These are phyloP conservation scores for Frankliniella fusca DNA, from an alignment of 2,888 invertebrate species.

Conservation along the genomic window DNA sequence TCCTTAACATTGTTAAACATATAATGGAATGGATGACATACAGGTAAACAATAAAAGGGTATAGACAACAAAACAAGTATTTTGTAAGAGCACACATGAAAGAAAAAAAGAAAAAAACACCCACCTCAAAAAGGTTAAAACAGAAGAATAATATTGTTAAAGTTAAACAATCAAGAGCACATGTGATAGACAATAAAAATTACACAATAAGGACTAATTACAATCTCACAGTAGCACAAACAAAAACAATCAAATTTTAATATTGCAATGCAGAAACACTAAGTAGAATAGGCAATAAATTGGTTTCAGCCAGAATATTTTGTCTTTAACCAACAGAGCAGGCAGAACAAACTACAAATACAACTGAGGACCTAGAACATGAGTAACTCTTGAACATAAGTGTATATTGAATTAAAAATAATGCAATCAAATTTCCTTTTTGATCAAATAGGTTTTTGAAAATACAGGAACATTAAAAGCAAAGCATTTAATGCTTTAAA, in stretches of 20 bases:
- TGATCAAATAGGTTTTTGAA: neutral
- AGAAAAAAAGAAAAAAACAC: neutral
- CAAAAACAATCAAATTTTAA: no score
- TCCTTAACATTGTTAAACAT: neutral
- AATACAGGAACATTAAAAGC: slow-evolving; percentile 14
- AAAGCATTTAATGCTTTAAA: slow-evolving; percentile 11
- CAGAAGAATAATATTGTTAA: neutral
- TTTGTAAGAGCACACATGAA: neutral
- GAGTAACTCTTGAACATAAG: neutral
- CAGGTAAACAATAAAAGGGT: neutral
- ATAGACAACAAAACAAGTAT: neutral
- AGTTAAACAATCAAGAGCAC: neutral
- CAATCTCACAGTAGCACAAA: neutral
- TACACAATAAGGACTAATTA: neutral
- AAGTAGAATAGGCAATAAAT: no score
- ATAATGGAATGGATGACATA: slow-evolving; percentile 2
- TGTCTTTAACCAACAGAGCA: no score
- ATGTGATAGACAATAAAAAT: neutral
- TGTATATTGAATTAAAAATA: neutral
- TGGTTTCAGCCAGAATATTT: no score
- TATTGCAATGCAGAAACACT: no score
- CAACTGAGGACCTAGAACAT: no score
- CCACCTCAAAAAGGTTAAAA: neutral
- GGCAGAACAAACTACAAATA: no score
- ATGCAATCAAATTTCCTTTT: neutral